Evolutionary conservation across 2,888 invertebrate genomes (phyloP).

Genomic region (Atherix ibis): DNA sequence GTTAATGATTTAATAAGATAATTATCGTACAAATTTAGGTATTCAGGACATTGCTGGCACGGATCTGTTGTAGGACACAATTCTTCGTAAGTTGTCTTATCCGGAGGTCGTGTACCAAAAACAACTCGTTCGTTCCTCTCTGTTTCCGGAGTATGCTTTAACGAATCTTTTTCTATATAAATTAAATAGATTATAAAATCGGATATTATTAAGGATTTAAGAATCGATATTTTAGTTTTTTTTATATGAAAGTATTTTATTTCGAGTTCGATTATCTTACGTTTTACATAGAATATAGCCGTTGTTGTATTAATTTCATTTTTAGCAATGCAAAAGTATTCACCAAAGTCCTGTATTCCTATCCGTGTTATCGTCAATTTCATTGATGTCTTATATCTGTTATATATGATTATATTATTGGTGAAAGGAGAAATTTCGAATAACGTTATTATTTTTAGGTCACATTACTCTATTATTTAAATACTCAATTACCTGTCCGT

Average conservation of each 20-base stretch:
- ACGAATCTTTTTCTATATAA: slow-evolving; percentile 34
- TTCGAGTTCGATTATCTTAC: no score
- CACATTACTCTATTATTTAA: no score
- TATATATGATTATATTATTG: no score
- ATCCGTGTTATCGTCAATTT: slow-evolving; percentile 58
- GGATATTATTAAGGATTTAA: neutral
- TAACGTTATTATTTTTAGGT: no score
- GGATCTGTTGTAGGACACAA: slow-evolving; percentile 48
- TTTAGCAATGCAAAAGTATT: slow-evolving; percentile 72
- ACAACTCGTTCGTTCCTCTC: slow-evolving; percentile 29
- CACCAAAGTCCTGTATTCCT: slow-evolving; percentile 49
- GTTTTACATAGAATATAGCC: slow-evolving; percentile 52
- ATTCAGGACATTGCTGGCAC: slow-evolving; percentile 42
- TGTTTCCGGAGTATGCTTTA: slow-evolving; percentile 35
- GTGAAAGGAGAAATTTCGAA: neutral
- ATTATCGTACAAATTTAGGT: no score
- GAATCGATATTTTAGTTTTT: no score
- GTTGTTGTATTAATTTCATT: slow-evolving; percentile 68
- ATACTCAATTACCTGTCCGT: slow-evolving; percentile 36
- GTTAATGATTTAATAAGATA: no score
- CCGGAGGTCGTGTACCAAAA: slow-evolving; percentile 46
- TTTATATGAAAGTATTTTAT: no score
- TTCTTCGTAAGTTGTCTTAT: slow-evolving; percentile 39
- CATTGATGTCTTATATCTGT: slow-evolving; percentile 54
- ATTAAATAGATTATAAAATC: slow-evolving; percentile 1